Evolutionary conservation across 2,888 invertebrate species (phyloP), one percentile per base, ranked within the genome.

Genomic region (Nemotelus pantherinus): DNA sequence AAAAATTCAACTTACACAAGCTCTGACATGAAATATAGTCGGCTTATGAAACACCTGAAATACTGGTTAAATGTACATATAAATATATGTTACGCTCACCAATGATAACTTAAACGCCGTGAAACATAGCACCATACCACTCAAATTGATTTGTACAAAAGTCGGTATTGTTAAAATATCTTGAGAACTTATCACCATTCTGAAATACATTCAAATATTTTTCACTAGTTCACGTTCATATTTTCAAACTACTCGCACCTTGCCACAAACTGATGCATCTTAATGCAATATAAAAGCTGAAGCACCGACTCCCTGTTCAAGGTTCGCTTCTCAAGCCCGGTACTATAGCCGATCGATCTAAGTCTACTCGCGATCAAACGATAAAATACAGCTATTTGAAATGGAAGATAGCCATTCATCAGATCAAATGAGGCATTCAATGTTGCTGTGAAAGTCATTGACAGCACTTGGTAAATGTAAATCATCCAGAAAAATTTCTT

Each of bases 361-460:
- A 85, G 78, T 2, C 85, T 84, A 63, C 81, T 78, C 25, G 81
- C 82, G 60, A 85, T 78, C 7, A 84, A 63, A 2, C 81, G 80
- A 45, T 83, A 84, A n/a, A 83, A 80, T 58, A 83, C 6, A 0
- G 82, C 82, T 2, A 83, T 65, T 58, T 85, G 84, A 39, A 83
- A 83, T 80, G 85, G 78, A 10, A 83, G 82, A 75, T 83, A 85
- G 6, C 83, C 84, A 39, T 83, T 83, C 41, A 84, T 79, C 67
- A 82, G 80, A 64, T 86, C 86, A 58, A 85, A 80, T 7, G 82
- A 80, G 9, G 79, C 78, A 58, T 85, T 84, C 5, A 82, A 78
- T 0, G 82, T 2, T 3, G 80, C 83, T 44, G 81, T 83, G 2
- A 84, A 50, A 0, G 78, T 77, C 82, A 84, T 82, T 10, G 82